A percentile compares a stretch with the other conserved stretches of the same genome.
Evolutionary conservation across 2,888 invertebrate genomes (phyloP).

Genomic region (Sabatieria punctata): DNA sequence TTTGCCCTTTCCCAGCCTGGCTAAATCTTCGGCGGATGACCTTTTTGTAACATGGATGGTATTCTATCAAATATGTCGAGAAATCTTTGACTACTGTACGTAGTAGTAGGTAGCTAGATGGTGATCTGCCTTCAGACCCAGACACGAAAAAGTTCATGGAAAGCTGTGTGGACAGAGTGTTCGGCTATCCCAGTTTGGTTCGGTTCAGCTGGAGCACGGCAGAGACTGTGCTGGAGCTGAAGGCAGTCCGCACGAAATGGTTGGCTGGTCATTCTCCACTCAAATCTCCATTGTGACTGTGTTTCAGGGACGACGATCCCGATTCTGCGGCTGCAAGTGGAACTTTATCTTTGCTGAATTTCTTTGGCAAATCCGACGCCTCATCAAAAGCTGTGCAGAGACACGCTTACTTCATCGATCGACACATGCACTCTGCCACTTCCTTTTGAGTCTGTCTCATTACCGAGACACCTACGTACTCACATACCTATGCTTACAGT

Average conservation of each 20-base stretch:
- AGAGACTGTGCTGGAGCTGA: slow-evolving; percentile 54
- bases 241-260: slow-evolving; percentile 40
- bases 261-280: slow-evolving; percentile 12
- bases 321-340: slow-evolving; percentile 9
- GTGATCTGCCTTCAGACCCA: slow-evolving; percentile 58
- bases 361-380: slow-evolving; percentile 11
- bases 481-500: no score
- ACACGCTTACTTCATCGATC: slow-evolving; percentile 15
- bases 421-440: slow-evolving; percentile 12
- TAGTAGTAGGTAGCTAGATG: no score
- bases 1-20: no score
- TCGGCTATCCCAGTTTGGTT: slow-evolving; percentile 83
- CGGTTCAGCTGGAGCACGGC: slow-evolving; percentile 97
- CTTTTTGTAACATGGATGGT: no score
- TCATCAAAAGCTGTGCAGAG: slow-evolving; percentile 11
- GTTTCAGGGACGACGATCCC: slow-evolving; percentile 19
- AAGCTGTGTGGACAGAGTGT: slow-evolving; percentile 63
- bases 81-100: no score
- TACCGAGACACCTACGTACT: no score
- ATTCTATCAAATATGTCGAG: no score
- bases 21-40: no score
- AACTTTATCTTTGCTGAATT: slow-evolving; percentile 6
- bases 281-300: background rate
- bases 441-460: no score
- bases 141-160: slow-evolving; percentile 73